Evolutionary conservation across 2,888 invertebrate species (phyloP), one percentile per base, ranked within the genome.

Genomic region (Latheticus oryzae): DNA sequence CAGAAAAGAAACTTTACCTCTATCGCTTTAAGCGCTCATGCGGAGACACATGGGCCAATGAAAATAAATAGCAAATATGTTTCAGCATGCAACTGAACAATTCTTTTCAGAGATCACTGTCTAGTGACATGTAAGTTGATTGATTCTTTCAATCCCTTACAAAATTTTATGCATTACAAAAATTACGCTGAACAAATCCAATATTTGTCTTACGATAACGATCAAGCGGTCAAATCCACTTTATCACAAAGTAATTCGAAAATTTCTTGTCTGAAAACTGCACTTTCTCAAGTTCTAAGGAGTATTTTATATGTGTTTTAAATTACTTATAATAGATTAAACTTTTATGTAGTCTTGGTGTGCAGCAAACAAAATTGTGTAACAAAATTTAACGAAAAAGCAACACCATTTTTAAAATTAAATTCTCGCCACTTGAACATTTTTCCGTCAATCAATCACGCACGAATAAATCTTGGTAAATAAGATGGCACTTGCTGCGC

Each of bases 371-470:
- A 24, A 45, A 47, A 13, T 13, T 21, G 9, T 28, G 28, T 15
- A 47, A 55, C 26, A 45, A 26, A 8, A 26, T 23, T 9, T 43
- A 19, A 23, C 32, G 15, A 48, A 26, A 48, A 24, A 42, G 43
- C 45, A 30, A n/a, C 12, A 56, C 61, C 61, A 65, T 65, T 62
- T 61, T 55, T 50, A 60, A 64, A 68, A 68, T 68, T 67, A 67
- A 70, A 66, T 66, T 68, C 61, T 60, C 37, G 64, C 62, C 60
- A 63, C 59, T 63, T 59, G 42, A 56, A 58, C 64, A 63, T 58
- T 68, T 65, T 65, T 65, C 58, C 66, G 64, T 60, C 63, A 62
- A 66, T 65, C 62, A 66, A 66, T 65, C 65, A 64, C 61, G 59
- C 60, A 37, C 54, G 51, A 61, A 59, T 40, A 57, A 58, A 62